phyloP scores from a whole-genome alignment of 2,797 vertebrate species.

The Aldrovandia affinis region DNA sequence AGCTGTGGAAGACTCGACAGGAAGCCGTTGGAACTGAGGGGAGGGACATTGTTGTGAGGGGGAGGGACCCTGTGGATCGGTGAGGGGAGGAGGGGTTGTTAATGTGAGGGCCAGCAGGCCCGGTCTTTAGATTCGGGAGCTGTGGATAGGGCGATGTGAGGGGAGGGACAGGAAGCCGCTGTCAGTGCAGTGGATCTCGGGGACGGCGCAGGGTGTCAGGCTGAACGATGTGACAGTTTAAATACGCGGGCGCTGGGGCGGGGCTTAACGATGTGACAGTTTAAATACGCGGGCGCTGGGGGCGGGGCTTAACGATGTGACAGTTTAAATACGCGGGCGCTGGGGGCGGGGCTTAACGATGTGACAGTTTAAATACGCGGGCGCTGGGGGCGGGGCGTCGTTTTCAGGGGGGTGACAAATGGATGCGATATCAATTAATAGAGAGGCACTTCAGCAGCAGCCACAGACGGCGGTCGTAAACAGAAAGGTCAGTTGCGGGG shows the following conservation, averaged over 20 bases:
- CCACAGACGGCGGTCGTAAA: constrained; percentile 23
- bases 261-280: background rate
- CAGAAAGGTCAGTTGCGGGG: constrained; percentile 9
- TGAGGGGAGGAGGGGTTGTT: too few relatives aligned
- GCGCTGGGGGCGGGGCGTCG: background rate
- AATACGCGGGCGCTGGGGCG: background rate
- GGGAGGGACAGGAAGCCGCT: constrained; percentile 4
- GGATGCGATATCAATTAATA: constrained; percentile 30
- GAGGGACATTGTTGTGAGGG: too few relatives aligned
- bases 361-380: background rate
- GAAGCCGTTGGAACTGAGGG: too few relatives aligned
- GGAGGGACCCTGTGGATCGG: too few relatives aligned
- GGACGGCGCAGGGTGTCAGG: background rate
- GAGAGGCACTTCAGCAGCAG: constrained; percentile 19
- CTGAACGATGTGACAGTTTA: background rate
- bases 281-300: background rate
- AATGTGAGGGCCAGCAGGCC: background rate
- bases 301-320: too few relatives aligned
- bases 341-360: background rate
- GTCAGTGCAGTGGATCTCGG: background rate
- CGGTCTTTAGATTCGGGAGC: background rate
- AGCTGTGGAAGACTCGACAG: too few relatives aligned
- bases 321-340: too few relatives aligned
- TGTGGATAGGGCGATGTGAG: background rate
- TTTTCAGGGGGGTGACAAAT: constrained; percentile 17